Conservation (phyloP, 2,797 vertebrate species). For the Steatocranus sp. region DNA sequence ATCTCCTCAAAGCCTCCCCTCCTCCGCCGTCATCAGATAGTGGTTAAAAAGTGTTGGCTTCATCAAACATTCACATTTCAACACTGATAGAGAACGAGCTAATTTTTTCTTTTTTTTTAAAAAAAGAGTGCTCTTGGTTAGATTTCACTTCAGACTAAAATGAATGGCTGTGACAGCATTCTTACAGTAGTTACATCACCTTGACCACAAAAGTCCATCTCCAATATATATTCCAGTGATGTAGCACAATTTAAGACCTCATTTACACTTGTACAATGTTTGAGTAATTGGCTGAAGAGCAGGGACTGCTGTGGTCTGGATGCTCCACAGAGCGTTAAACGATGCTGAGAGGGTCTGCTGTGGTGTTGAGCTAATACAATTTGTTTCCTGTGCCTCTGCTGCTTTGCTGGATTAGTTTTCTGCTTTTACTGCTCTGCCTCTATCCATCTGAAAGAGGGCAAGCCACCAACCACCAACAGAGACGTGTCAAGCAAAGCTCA, state of each 20-base stretch:
- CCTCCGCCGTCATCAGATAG: neutral
- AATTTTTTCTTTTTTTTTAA: accelerated
- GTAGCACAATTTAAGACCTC: conserved; percentile 8
- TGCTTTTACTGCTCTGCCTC: conserved; percentile 40
- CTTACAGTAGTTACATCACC: neutral
- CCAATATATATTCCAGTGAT: neutral
- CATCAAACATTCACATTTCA: conserved; percentile 24
- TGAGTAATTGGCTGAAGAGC: conserved; percentile 40
- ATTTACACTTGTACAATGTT: conserved; percentile 23
- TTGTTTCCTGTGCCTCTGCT: conserved; percentile 61
- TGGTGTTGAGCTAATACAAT: conserved; percentile 52
- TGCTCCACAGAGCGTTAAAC: conserved; percentile 56
- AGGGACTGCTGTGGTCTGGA: conserved; percentile 29
- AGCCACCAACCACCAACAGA: conserved; percentile 20
- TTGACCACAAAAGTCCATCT: neutral
- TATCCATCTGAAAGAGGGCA: conserved; percentile 44
- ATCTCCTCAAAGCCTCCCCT: neutral
- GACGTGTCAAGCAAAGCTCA: neutral
- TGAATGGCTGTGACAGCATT: neutral
- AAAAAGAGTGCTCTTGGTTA: neutral
- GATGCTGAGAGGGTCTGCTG: conserved; percentile 48
- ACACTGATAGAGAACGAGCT: neutral
- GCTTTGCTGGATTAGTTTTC: conserved; percentile 66
- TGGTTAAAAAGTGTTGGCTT: neutral
- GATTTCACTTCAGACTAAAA: neutral